A percentile compares a stretch with the other conserved stretches of the same genome.
Conservation (phyloP, 2,113 vertebrate genomes). For the Oriolus oriolus region DNA sequence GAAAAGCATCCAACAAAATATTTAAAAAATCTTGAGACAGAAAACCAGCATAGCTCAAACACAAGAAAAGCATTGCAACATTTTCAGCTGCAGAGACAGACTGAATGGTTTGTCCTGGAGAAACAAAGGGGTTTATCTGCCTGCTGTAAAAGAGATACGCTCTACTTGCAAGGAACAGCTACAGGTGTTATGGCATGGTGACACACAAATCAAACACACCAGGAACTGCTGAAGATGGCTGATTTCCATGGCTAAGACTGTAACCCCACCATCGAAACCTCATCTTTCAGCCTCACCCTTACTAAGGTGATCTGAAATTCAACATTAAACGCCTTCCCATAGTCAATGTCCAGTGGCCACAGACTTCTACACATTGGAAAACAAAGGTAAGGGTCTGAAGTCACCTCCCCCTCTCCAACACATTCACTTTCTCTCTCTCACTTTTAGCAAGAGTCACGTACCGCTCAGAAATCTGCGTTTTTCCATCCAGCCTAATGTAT, state of each 20-base stretch:
- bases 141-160: not conserved
- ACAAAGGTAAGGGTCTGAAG: not conserved
- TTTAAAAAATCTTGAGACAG: not conserved
- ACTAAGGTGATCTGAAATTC: not conserved
- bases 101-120: not conserved
- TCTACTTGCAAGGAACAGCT: not conserved
- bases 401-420: not conserved
- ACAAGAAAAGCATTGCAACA: not conserved
- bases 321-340: not conserved
- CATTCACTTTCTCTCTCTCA: not conserved
- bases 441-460: constrained; percentile 38
- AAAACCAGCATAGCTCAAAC: not conserved
- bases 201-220: not conserved
- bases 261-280: not conserved
- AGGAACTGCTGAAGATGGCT: not conserved
- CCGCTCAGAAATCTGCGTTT: constrained; percentile 90
- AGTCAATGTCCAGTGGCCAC: not conserved
- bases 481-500: constrained; percentile 90
- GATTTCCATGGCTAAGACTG: not conserved
- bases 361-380: not conserved
- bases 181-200: not conserved
- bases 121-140: not conserved
- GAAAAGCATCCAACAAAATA: not conserved
- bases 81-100: not conserved
- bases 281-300: not conserved